Base-by-base conservation (phyloP, 92 coral and sea anemone genomes). In the Meandrina meandrites region DNA sequence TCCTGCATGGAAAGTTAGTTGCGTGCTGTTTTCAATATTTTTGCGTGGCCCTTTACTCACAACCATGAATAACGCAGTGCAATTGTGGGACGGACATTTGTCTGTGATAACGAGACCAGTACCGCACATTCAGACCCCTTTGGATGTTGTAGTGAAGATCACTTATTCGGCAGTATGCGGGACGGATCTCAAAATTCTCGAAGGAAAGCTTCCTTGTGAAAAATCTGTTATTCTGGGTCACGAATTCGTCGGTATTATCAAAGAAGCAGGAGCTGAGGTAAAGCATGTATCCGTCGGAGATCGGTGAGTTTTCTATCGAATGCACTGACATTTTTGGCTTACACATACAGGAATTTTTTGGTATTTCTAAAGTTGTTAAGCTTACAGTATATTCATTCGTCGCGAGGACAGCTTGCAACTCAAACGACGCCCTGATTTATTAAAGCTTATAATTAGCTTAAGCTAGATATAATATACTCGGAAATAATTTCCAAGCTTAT, bases 171-270 rank as follows among this genome's bases (percentile, higher is more conserved):
- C 93, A 8, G 93, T 97, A 16, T 92, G 96, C 83, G 99, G 99
- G 14, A 97, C 98, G 9, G 99, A 97, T 84, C 85, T 97, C 18
- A 94, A 97, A 82, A 85, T 95, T 40, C 90, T 97, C 22, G 97
- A 94, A 18, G 98, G 96, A 35, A 94, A 93, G 82, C 85, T 95
- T 73, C 90, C 94, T 34, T 94, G 98, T 79, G 95, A 98, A 17
- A 97, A 97, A 82, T 92, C 98, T 27, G 93, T 97, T 7, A 96
- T 97, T 24, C 89, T 97, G 51, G 99, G 99, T 2, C 99, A 97
- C 79, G 97, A 97, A 81, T 95, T 97, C 80, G 96, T 94, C 16
- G 99, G 99, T 17, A 89, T 97, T 22, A 95, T 97, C 17, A 97
- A 91, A 76, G 98, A 95, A 85, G 88, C 94, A 0, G 99, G 99